A percentile compares a stretch with the other conserved stretches of the same genome.
phyloP scores from a whole-genome alignment of 2,797 vertebrate genomes.

The Harpagifer antarcticus region DNA sequence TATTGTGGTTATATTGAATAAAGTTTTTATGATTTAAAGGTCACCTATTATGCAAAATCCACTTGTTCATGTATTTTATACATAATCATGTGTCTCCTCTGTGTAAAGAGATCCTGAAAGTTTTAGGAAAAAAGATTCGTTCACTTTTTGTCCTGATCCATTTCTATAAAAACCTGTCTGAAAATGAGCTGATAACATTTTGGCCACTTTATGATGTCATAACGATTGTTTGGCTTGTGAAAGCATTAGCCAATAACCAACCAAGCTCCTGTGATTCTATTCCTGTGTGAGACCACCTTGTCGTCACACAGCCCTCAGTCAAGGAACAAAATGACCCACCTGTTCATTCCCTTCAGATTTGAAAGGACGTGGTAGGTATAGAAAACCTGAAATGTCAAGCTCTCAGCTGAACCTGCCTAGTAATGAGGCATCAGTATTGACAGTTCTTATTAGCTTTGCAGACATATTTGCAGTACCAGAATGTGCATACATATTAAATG shows the following conservation, averaged over 20 bases:
- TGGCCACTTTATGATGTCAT: no score
- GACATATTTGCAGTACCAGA: slow-evolving; percentile 11
- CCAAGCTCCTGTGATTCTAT: neutral
- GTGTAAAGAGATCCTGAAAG: no score
- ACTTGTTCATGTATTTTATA: no score
- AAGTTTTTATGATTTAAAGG: neutral
- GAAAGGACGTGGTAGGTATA: neutral
- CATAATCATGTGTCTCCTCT: no score
- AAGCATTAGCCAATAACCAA: no score
- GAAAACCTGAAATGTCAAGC: slow-evolving; percentile 34
- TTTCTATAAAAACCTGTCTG: no score
- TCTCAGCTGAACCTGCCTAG: neutral
- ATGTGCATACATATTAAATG: slow-evolving; percentile 36
- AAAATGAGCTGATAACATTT: no score
- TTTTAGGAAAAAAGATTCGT: no score
- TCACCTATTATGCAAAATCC: no score
- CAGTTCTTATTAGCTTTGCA: slow-evolving; percentile 24
- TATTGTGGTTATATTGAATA: neutral
- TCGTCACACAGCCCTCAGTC: neutral
- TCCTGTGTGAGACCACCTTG: no score
- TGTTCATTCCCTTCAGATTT: slow-evolving; percentile 17
- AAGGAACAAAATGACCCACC: neutral
- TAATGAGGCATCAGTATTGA: neutral
- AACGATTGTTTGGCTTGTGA: no score
- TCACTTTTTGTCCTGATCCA: no score